phyloP scores from a whole-genome alignment of 2,113 vertebrate species.

The Trochalopteron elliotii region DNA sequence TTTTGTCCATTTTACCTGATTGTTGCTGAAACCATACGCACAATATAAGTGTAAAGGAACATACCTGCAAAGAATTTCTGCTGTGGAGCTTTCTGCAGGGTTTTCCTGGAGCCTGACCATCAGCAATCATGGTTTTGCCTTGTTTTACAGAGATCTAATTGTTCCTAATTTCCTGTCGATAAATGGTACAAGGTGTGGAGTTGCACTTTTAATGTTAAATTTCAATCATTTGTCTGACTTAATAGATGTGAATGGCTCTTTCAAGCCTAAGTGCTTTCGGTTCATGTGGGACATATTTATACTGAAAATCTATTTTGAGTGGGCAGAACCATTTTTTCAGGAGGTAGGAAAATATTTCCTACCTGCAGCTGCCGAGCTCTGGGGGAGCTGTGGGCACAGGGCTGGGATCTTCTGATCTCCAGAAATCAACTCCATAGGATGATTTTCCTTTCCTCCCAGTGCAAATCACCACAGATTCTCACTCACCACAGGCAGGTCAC shows the following conservation, averaged over 20 bases:
- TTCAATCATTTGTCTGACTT: conserved; percentile 75
- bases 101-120: conserved; percentile 64
- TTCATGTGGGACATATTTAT: conserved; percentile 23
- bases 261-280: conserved; percentile 61
- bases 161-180: conserved; percentile 78
- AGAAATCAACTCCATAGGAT: rapidly evolving
- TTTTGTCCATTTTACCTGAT: conserved; percentile 45
- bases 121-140: conserved; percentile 40
- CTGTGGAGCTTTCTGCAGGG: conserved; percentile 28
- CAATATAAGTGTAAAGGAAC: neutral
- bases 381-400: neutral
- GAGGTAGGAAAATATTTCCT: conserved; percentile 14
- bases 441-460: neutral
- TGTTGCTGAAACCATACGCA: neutral
- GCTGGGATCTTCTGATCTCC: neutral
- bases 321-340: neutral
- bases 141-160: conserved; percentile 78
- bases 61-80: conserved; percentile 43
- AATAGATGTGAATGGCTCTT: conserved; percentile 69
- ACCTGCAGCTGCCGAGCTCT: neutral
- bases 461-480: neutral
- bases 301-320: conserved; percentile 39
- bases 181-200: conserved; percentile 79
- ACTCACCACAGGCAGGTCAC: neutral
- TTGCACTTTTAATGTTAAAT: conserved; percentile 61